Conservation (phyloP, 30 jellyfish, hydroid and myxozoan genomes). For the Hydra vulgaris region DNA sequence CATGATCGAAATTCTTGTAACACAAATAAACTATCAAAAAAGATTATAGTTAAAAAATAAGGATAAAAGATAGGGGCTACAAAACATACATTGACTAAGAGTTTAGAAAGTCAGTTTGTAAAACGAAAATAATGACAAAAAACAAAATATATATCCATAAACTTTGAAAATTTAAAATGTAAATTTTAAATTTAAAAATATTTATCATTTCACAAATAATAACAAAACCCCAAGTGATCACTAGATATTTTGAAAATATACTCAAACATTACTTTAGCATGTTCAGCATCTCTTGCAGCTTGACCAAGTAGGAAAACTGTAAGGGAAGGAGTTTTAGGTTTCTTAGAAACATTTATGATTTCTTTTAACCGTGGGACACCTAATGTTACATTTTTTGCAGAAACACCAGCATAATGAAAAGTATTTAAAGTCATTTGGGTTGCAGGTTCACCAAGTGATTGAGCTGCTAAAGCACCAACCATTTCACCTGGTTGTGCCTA, state of each 20-base stretch:
- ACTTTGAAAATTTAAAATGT: too few relatives aligned
- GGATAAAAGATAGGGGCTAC: too few relatives aligned
- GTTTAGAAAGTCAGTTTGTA: too few relatives aligned
- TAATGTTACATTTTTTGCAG: slow-evolving; percentile 96
- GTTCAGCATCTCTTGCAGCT: slow-evolving; percentile 96
- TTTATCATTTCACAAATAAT: too few relatives aligned
- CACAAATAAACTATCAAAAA: not conserved
- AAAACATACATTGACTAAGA: too few relatives aligned
- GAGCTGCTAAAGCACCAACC: slow-evolving; percentile 99
- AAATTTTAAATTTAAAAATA: too few relatives aligned
- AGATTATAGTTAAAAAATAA: not conserved
- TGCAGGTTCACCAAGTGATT: slow-evolving; percentile 99
- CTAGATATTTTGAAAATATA: too few relatives aligned
- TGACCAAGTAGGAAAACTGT: slow-evolving; percentile 87
- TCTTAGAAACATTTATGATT: slow-evolving; percentile 94
- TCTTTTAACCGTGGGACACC: slow-evolving; percentile 99
- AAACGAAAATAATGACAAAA: too few relatives aligned
- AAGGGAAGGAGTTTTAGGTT: slow-evolving; percentile 98
- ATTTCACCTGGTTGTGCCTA: slow-evolving; percentile 98
- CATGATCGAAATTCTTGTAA: not conserved
- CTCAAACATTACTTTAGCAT: slow-evolving; percentile 85
- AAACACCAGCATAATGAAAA: slow-evolving; percentile 99
- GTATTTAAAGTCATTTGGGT: slow-evolving; percentile 99
- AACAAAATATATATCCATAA: too few relatives aligned
- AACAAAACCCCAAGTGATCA: too few relatives aligned